phyloP scores from a whole-genome alignment of 2,888 invertebrate species.

The Leptura quadrifasciata region DNA sequence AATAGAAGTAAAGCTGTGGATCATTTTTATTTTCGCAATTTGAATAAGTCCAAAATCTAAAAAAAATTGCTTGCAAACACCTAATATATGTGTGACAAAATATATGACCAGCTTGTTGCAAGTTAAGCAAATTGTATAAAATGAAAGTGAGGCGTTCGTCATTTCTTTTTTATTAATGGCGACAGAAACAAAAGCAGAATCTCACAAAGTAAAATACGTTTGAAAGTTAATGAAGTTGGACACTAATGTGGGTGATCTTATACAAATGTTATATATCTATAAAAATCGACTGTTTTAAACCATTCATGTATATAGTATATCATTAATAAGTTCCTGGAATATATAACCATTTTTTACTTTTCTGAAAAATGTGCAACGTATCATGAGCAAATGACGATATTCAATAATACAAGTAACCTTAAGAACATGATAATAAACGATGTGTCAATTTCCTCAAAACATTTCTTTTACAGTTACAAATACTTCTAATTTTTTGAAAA shows the following conservation, averaged over 20 bases:
- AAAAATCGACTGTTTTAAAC: constrained; percentile 56
- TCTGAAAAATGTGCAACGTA: background rate
- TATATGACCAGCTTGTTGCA: background rate
- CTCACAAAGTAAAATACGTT: constrained; percentile 46
- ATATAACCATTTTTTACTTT: background rate
- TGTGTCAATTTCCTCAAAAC: too few species aligned
- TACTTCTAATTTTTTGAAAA: background rate
- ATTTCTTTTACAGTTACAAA: background rate
- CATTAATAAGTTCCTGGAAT: constrained; percentile 35
- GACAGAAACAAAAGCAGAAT: constrained; percentile 22
- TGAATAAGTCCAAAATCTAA: too few species aligned
- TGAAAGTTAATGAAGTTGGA: background rate
- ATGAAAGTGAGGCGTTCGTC: background rate
- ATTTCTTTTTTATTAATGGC: background rate
- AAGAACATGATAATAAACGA: background rate
- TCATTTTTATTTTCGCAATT: too few species aligned
- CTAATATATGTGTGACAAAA: too few species aligned
- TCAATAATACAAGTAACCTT: background rate
- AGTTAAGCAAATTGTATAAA: background rate
- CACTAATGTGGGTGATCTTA: constrained; percentile 44
- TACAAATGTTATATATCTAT: constrained; percentile 37
- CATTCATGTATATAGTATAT: constrained; percentile 55
- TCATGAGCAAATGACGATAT: too few species aligned
- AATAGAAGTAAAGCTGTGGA: background rate
- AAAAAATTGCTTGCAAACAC: too few species aligned